Base-by-base conservation (phyloP, 2,113 vertebrate species). In the Bubalus kerabau region DNA sequence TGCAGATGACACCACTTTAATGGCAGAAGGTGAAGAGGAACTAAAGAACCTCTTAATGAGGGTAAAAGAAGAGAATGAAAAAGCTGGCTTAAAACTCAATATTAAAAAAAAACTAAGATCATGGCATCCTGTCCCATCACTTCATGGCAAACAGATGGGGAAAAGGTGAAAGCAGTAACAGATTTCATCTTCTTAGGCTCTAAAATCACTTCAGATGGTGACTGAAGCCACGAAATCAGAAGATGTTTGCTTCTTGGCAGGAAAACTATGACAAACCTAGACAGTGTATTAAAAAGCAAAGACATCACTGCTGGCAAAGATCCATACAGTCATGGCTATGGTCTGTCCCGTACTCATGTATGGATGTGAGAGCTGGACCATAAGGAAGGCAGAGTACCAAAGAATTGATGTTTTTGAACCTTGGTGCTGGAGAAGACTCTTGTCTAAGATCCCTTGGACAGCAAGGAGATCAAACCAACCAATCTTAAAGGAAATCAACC, bases 301-400 rank as follows among this genome's bases (percentile, higher is more conserved):
- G 71, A 76, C 23, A 43, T 76, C 40, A 43, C 12, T 43, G 71
- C 12, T 43, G 71, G 40, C 23, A 76, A 15, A 76, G 67, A 74
- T 74, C n/a, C 2, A 0, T 40, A 74, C 5, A 40, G 19, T 40
- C 67, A 40, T 0, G 2, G 23, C 71, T 76, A 76, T 76, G 36
- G 36, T 26, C 36, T 76, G 43, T 43, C 71, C 71, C 43, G 40
- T 76, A 43, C 23, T 76, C 71, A 43, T 43, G 40, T 76, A 43
- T 43, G 71, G 23, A 76, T 76, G 71, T 76, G 40, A 76, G 6
- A 76, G 40, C 40, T 76, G 12, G 71, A 76, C 5, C 40, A 26
- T 43, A 76, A 76, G 23, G 40, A 76, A 40, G 40, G 40, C 23
- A 43, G 40, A 76, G 40, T 43, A 23, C 71, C 40, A 76, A 76